Conservation (phyloP, 64 coral and sea anemone genomes). For the Porites lutea region DNA sequence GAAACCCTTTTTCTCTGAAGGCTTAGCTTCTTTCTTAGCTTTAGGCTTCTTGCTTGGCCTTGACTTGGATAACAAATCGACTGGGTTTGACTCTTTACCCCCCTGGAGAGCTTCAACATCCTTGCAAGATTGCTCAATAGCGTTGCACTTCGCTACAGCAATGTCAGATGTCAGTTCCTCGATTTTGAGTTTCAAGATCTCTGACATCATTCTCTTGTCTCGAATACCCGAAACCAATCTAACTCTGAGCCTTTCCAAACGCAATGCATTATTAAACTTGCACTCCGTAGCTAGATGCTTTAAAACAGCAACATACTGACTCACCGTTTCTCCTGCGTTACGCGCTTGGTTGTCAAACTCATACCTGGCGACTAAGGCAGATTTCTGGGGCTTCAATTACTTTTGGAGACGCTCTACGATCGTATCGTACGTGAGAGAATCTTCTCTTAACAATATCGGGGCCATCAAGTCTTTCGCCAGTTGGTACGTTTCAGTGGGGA, state of each 20-base stretch:
- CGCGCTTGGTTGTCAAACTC: conserved; percentile 67
- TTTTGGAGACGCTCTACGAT: conserved; percentile 43
- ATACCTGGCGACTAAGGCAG: conserved; percentile 55
- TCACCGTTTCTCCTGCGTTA: conserved; percentile 54
- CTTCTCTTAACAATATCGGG: conserved; percentile 20
- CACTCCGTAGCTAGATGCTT: conserved; percentile 63
- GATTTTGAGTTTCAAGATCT: conserved; percentile 70
- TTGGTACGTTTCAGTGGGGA: conserved; percentile 45
- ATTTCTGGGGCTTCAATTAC: conserved; percentile 61
- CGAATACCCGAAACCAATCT: conserved; percentile 59
- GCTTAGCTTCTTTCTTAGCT: conserved; percentile 6
- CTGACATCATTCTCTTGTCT: conserved; percentile 62
- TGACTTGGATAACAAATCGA: conserved; percentile 24
- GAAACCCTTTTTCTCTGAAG: conserved; percentile 24
- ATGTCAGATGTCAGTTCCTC: conserved; percentile 72
- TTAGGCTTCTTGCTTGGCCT: conserved; percentile 34
- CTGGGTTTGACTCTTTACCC: conserved; percentile 18
- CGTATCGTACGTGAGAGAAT: conserved; percentile 38
- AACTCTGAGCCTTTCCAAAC: conserved; percentile 54
- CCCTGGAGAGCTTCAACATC: conserved; percentile 54
- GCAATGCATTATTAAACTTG: conserved; percentile 61
- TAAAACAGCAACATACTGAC: conserved; percentile 56
- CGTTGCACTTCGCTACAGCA: conserved; percentile 62
- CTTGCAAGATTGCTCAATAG: conserved; percentile 51
- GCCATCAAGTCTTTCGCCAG: conserved; percentile 64